Percentiles rank a stretch among this genome's conserved stretches.
phyloP scores from a whole-genome alignment of 2,797 vertebrate species.

The Astyanax mexicanus region DNA sequence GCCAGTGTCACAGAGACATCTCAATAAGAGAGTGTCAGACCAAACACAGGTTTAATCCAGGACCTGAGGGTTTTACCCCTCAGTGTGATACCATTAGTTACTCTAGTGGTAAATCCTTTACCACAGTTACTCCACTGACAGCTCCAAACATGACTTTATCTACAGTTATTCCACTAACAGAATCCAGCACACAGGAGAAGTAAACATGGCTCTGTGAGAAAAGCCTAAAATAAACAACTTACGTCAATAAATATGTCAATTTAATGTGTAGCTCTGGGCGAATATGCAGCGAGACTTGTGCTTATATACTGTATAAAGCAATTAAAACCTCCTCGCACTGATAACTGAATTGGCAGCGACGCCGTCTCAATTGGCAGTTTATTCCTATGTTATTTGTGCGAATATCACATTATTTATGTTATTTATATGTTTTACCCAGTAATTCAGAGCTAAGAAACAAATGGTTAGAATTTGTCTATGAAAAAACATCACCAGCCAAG shows the following conservation, averaged over 20 bases:
- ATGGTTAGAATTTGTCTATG: too few relatives aligned
- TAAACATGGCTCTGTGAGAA: constrained; percentile 2
- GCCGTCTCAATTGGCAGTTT: too few relatives aligned
- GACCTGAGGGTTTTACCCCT: constrained; percentile 8
- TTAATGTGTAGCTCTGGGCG: constrained; percentile 12
- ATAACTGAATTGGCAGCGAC: neutral
- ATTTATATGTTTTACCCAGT: too few relatives aligned
- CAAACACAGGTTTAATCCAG: neutral
- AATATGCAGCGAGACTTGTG: too few relatives aligned
- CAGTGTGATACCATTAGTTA: neutral
- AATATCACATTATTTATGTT: too few relatives aligned
- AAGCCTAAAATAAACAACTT: constrained; percentile 10
- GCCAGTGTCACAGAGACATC: constrained; percentile 8
- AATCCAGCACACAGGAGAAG: neutral
- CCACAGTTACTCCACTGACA: constrained; percentile 5
- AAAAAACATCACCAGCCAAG: too few relatives aligned
- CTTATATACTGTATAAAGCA: constrained; percentile 10
- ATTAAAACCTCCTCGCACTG: neutral
- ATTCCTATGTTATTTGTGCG: too few relatives aligned
- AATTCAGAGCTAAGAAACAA: too few relatives aligned
- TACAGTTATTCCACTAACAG: constrained; percentile 9
- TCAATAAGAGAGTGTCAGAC: neutral
- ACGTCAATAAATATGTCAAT: neutral
- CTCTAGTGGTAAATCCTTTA: neutral
- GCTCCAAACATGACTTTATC: constrained; percentile 1